phyloP scores from a whole-genome alignment of 2,888 invertebrate species.

The Mesorhabditis spiculigera region DNA sequence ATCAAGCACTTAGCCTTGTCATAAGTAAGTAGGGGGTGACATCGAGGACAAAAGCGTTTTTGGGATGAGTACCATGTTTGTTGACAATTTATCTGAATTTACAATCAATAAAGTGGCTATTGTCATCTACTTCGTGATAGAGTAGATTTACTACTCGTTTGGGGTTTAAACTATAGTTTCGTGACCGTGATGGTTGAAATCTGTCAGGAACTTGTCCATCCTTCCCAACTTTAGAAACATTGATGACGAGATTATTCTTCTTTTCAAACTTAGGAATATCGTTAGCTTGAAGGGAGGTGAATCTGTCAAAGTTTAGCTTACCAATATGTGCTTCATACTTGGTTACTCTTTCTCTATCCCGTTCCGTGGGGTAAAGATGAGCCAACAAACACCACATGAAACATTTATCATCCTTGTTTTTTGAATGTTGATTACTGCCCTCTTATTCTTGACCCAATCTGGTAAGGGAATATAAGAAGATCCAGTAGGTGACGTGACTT shows the following conservation, averaged over 20 bases:
- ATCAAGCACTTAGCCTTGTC: conserved; percentile 20
- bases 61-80: conserved; percentile 17
- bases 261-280: conserved; percentile 35
- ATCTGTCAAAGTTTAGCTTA: conserved; percentile 26
- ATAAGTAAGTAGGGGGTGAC: conserved; percentile 23
- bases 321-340: conserved; percentile 21
- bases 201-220: background rate
- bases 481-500: conserved; percentile 15
- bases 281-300: conserved; percentile 22
- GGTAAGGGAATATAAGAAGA: conserved; percentile 19
- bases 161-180: conserved; percentile 13
- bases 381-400: conserved; percentile 29
- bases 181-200: conserved; percentile 15
- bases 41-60: conserved; percentile 25
- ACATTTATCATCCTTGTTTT: conserved; percentile 26
- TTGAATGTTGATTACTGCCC: conserved; percentile 21
- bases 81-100: conserved; percentile 24
- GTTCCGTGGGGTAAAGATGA: conserved; percentile 19
- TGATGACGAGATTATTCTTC: too few relatives aligned
- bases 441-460: conserved; percentile 20
- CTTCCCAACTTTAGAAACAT: conserved; percentile 26
- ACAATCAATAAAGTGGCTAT: conserved; percentile 28
- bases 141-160: conserved; percentile 24
- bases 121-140: conserved; percentile 19
- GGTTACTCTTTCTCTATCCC: conserved; percentile 21